Evolutionary conservation across 2,113 vertebrate species (phyloP).

Genomic region (Myocastor coypus): DNA sequence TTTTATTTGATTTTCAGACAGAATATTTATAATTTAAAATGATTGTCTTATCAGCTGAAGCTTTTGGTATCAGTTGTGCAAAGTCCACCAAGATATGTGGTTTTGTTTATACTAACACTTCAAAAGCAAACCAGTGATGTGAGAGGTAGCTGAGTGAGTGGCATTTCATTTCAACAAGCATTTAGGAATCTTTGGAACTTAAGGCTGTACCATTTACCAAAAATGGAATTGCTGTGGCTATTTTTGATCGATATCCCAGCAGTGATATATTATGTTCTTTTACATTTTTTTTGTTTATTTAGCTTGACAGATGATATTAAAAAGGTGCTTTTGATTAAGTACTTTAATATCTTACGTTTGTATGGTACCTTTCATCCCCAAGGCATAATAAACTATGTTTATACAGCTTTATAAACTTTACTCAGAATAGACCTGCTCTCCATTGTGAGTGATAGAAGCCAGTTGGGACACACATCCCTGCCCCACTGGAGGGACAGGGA

Average conservation of each 20-base stretch:
- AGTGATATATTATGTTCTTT: constrained; percentile 58
- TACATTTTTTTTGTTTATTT: constrained; percentile 77
- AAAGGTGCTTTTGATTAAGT: constrained; percentile 72
- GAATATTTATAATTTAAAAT: not conserved
- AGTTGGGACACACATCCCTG: not conserved
- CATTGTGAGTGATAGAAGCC: not conserved
- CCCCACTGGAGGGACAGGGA: not conserved
- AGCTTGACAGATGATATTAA: constrained; percentile 52
- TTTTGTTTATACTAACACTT: constrained; percentile 36
- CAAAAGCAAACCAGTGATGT: not conserved
- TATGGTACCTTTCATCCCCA: constrained; percentile 59
- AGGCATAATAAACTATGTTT: constrained; percentile 68
- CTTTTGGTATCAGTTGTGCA: not conserved
- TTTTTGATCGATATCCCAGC: constrained; percentile 65
- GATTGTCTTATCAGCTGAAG: not conserved
- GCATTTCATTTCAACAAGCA: constrained; percentile 1
- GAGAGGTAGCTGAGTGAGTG: not conserved
- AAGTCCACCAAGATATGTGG: not conserved
- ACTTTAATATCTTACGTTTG: constrained; percentile 69
- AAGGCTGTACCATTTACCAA: constrained; percentile 24
- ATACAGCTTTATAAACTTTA: constrained; percentile 76
- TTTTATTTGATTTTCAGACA: not conserved
- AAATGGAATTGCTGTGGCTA: constrained; percentile 52
- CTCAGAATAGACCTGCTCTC: constrained; percentile 46
- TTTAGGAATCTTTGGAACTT: constrained; percentile 51